These are phyloP conservation scores for Picathartes gymnocephalus DNA, from an alignment of 2,113 vertebrate genomes.

Conservation along the genomic window DNA sequence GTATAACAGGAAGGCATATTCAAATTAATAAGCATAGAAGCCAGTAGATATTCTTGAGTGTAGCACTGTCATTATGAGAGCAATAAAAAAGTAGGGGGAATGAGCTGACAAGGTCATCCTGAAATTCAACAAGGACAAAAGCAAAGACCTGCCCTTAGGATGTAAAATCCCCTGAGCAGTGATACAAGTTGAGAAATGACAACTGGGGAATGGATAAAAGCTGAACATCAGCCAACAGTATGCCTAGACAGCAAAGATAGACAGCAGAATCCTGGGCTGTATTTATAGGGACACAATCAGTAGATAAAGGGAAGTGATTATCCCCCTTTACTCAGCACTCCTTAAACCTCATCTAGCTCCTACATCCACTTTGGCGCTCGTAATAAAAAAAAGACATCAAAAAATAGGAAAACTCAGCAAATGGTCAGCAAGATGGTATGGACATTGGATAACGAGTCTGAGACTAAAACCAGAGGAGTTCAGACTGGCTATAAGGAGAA, in stretches of 20 bases:
- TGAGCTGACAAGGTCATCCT: accelerated
- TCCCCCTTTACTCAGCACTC: background rate
- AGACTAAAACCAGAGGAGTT: background rate
- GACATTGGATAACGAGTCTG: background rate
- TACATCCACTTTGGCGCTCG: background rate
- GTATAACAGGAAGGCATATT: background rate
- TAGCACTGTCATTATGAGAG: background rate
- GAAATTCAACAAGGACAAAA: background rate
- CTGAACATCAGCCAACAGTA: background rate
- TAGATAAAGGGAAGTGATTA: background rate
- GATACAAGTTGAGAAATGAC: background rate
- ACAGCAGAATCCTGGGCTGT: background rate
- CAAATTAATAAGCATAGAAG: background rate
- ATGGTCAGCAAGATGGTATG: background rate
- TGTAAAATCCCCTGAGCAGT: background rate
- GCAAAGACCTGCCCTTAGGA: background rate
- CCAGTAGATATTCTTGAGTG: background rate
- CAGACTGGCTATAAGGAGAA: background rate
- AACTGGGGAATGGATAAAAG: background rate
- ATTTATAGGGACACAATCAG: background rate
- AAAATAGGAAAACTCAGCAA: background rate
- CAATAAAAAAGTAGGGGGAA: background rate
- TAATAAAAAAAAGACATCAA: background rate
- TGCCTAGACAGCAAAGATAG: background rate
- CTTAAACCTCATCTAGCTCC: background rate